These are phyloP conservation scores for Notocelia uddmanniana DNA, from an alignment of 2,888 invertebrate species.

Conservation along the genomic window DNA sequence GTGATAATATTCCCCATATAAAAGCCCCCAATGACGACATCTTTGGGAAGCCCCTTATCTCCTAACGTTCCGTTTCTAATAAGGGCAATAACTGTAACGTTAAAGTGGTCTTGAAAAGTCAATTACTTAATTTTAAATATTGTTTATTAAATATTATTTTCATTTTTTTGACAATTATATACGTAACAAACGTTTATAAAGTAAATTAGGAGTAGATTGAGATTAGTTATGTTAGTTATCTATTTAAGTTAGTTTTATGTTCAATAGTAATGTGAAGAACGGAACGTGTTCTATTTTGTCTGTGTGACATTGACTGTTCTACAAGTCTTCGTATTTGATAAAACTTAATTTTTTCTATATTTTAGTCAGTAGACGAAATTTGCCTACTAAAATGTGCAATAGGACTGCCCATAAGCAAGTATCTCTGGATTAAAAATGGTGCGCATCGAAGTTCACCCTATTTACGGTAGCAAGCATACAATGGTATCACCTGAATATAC, in stretches of 20 bases:
- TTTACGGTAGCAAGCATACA: conserved; percentile 16
- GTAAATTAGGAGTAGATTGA: too few relatives aligned
- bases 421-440: conserved; percentile 25
- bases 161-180: not conserved
- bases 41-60: not conserved
- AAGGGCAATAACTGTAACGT: not conserved
- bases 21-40: too few relatives aligned
- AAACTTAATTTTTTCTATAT: not conserved
- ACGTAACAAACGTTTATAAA: too few relatives aligned
- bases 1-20: too few relatives aligned
- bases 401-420: not conserved
- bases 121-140: not conserved
- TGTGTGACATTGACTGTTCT: conserved; percentile 4
- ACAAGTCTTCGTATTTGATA: not conserved
- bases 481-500: conserved; percentile 45
- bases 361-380: not conserved
- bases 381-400: conserved; percentile 11
- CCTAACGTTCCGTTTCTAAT: conserved; percentile 1
- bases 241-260: not conserved
- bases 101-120: not conserved
- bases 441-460: conserved; percentile 8
- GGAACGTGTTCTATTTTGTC: not conserved
- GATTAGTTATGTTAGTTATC: not conserved
- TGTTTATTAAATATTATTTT: not conserved
- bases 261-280: not conserved